A percentile compares a stretch with the other conserved stretches of the same genome.
Evolutionary conservation across 2,888 invertebrate genomes (phyloP).

Genomic region (Xylota sylvarum): DNA sequence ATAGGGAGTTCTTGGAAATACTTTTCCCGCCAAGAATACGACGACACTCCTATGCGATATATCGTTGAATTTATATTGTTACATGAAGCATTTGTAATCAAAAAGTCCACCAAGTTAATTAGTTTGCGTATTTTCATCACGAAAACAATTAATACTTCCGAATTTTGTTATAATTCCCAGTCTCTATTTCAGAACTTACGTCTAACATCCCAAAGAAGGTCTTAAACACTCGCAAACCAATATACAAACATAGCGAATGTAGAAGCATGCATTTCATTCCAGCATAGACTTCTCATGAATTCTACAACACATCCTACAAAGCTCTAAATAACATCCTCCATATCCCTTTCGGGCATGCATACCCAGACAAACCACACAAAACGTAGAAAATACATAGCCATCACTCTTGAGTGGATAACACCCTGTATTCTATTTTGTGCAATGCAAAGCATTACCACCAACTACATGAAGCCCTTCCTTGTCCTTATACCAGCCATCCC

Average conservation of each 20-base stretch:
- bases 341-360: neutral
- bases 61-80: too few relatives aligned
- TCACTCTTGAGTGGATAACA: slow-evolving; percentile 27
- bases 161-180: neutral
- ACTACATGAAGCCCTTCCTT: neutral
- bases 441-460: slow-evolving; percentile 33
- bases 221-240: neutral
- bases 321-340: neutral
- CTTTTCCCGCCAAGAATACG: too few relatives aligned
- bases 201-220: neutral
- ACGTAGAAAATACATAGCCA: neutral
- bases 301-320: neutral
- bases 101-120: too few relatives aligned
- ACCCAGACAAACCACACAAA: neutral
- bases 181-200: neutral
- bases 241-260: slow-evolving; percentile 8
- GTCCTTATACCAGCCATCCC: slow-evolving; percentile 2
- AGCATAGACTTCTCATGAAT: slow-evolving; percentile 13
- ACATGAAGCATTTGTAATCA: too few relatives aligned
- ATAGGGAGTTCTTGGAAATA: too few relatives aligned
- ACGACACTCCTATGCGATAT: too few relatives aligned
- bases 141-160: neutral
- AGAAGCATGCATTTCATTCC: slow-evolving; percentile 26
- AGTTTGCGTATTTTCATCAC: too few relatives aligned
- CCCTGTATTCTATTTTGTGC: slow-evolving; percentile 30